These are phyloP conservation scores for Slavum lentiscoides DNA, from an alignment of 2,888 invertebrate genomes.

Conservation along the genomic window DNA sequence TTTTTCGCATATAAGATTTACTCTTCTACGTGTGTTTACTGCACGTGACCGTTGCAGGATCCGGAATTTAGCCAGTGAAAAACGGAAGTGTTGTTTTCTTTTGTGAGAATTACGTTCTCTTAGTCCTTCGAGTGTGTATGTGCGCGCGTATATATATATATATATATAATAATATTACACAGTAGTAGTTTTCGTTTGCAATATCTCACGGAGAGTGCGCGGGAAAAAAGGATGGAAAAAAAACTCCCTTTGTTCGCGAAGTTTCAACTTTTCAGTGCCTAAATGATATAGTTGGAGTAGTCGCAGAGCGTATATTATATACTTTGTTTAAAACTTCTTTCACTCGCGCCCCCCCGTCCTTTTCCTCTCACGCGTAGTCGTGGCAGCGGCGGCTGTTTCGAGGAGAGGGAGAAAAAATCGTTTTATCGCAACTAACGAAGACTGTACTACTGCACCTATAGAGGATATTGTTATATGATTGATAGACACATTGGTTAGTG, in stretches of 20 bases:
- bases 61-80: conserved; percentile 34
- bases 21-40: background rate
- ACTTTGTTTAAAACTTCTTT: conserved; percentile 46
- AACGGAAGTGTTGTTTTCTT: conserved; percentile 49
- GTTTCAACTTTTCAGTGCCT: conserved; percentile 44
- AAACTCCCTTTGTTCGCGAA: conserved; percentile 42
- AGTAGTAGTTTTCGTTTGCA: conserved; percentile 13
- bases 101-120: conserved; percentile 31
- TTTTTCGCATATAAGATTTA: too few relatives aligned
- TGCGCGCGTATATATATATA: background rate
- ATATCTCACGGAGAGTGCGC: conserved; percentile 9
- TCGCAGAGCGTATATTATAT: background rate
- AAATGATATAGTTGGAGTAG: conserved; percentile 19
- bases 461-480: conserved; percentile 18
- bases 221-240: background rate
- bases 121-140: conserved; percentile 13
- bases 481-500: conserved; percentile 45
- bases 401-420: conserved; percentile 3
- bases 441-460: background rate
- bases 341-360: background rate
- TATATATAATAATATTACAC: too few relatives aligned
- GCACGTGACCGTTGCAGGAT: conserved; percentile 11
- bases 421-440: conserved; percentile 40
- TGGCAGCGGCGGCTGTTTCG: background rate
- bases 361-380: background rate